phyloP scores from a whole-genome alignment of 2,113 vertebrate genomes.

The Ictalurus furcatus region DNA sequence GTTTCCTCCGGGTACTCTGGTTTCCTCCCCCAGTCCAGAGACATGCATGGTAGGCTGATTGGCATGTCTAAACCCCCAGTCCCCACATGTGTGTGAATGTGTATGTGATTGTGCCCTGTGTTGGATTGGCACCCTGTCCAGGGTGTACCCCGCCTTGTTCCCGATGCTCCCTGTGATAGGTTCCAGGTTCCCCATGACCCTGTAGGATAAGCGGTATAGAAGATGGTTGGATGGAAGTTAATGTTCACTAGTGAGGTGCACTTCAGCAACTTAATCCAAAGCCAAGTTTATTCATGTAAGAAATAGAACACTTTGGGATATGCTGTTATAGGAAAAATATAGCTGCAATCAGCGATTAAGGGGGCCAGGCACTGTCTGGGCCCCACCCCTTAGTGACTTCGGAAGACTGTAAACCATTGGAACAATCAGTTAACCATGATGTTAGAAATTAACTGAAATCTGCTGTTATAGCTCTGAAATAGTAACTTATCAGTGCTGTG shows the following conservation, averaged over 20 bases:
- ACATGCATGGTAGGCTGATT: too few species aligned
- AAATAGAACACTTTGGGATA: not conserved
- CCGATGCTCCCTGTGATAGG: too few species aligned
- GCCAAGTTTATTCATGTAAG: not conserved
- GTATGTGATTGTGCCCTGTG: too few species aligned
- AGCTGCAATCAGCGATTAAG: not conserved
- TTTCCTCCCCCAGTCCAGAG: too few species aligned
- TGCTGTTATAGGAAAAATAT: not conserved
- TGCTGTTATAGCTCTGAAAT: not conserved
- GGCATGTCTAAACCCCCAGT: too few species aligned
- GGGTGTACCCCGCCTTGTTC: too few species aligned
- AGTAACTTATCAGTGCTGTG: not conserved
- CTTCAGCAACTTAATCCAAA: not conserved
- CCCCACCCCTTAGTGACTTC: not conserved
- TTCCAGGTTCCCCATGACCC: too few species aligned
- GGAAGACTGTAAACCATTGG: not conserved
- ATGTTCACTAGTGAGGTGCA: not conserved
- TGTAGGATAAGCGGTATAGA: too few species aligned
- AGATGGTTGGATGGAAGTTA: too few species aligned
- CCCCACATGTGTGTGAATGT: too few species aligned
- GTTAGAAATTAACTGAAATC: not conserved
- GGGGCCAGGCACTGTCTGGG: not conserved
- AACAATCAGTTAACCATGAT: not conserved
- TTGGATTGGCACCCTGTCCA: too few species aligned
- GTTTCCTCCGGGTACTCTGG: too few species aligned